Base-by-base conservation (phyloP, 2,888 invertebrate genomes). In the Odiellus spinosus region DNA sequence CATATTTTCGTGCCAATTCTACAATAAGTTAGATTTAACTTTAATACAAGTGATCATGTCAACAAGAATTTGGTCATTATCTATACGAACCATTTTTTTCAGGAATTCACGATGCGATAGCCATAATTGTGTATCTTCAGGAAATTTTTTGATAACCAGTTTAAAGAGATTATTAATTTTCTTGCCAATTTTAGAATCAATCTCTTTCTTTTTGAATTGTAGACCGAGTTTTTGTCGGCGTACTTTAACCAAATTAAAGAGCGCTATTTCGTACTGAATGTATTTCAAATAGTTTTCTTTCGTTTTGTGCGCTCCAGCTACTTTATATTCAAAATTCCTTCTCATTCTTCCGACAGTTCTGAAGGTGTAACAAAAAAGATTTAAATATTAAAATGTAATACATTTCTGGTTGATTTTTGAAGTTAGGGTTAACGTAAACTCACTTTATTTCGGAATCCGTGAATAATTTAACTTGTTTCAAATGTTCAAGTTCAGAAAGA, bases 51-150 rank as follows among this genome's bases (percentile, higher is more conserved):
- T 32, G 42, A 64, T 67, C 64, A 63, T n/a, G n/a, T n/a, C n/a
- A n/a, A n/a, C n/a, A n/a, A n/a, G n/a, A n/a, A n/a, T n/a, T n/a
- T n/a, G n/a, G n/a, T n/a, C n/a, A n/a, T n/a, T n/a, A n/a, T n/a
- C n/a, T n/a, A n/a, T n/a, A n/a, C n/a, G n/a, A n/a, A 73, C 73
- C 60, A 77, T 76, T 61, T 75, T 73, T 58, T 75, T 78, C 58
- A 80, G 80, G 63, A 85, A 87, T 59, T 80, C 79, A 45, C 87
- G 77, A 59, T 80, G 82, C 39, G 79, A 77, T 58, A 81, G 71
- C 76, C 82, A 84, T 47, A 86, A 70, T 54, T 77, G 73, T 35
- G 79, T 66, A 60, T 86, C 82, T 59, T 77, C 73, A 58, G 79
- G 75, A 60, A 79, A 85, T 53, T 76, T 71, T 32, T 70, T 69